phyloP scores from a whole-genome alignment of 1,140 invertebrate genomes.

The Chironomus tepperi region DNA sequence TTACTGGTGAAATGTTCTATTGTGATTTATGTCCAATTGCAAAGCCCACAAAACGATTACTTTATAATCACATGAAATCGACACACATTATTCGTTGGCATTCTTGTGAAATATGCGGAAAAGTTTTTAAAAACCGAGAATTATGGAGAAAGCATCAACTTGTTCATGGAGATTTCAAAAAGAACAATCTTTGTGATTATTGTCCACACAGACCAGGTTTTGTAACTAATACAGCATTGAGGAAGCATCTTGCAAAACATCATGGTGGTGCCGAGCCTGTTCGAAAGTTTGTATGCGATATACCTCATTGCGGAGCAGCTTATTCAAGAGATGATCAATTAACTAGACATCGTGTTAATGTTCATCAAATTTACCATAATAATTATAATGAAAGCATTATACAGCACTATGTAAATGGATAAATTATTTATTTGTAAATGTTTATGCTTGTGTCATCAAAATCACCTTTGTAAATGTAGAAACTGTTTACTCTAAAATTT shows the following conservation, averaged over 20 bases:
- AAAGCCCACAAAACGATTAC: neutral
- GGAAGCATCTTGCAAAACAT: neutral
- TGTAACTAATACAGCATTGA: neutral
- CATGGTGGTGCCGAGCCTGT: neutral
- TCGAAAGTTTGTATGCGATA: neutral
- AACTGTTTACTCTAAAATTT: too few relatives aligned
- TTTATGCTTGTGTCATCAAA: too few relatives aligned
- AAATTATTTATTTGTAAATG: too few relatives aligned
- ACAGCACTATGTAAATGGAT: neutral
- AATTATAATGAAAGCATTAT: neutral
- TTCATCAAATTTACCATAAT: neutral
- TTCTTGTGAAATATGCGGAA: neutral
- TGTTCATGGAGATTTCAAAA: neutral
- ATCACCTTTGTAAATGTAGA: too few relatives aligned
- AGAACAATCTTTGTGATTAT: neutral
- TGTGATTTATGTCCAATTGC: neutral
- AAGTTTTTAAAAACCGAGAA: neutral
- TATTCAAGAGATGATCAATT: neutral
- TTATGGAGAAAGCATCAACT: constrained; percentile 1
- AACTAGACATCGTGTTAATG: neutral
- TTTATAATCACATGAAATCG: neutral
- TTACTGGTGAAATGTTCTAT: neutral
- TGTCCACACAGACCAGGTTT: neutral
- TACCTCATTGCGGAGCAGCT: neutral
- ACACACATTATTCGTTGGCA: neutral